Evolutionary conservation across 2,797 vertebrate genomes (phyloP), one percentile per base, ranked within the genome.

Genomic region (Diglossa cyanea): DNA sequence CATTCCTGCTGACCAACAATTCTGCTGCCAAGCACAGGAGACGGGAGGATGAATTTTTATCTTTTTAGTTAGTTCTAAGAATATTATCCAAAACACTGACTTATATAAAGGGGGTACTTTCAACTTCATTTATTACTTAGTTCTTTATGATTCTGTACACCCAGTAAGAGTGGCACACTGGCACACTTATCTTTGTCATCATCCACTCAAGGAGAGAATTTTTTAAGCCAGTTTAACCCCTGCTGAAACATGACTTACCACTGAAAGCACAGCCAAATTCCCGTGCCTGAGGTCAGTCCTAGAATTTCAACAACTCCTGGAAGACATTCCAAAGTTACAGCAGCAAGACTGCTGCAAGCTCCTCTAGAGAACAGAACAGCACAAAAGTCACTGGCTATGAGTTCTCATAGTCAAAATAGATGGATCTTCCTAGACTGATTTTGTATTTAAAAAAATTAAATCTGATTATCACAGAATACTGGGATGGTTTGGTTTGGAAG

Each of bases 1-100:
- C 91, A 74, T 90, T 96, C 92, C 72, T 96, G 92, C 91, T 96
- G 88, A 95, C 91, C 89, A 95, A 95, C 83, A 74, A 26, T 88
- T 95, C 92, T 79, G 44, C 60, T 94, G 95, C 93, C 93, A 93
- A 96, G 83, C 78, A 48, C 79, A 79, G 85, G 39, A 86, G 81
- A 88, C 9, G 2, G 28, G 16, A 84, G 72, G 86, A 92, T 35
- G 82, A 77, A 37, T 73, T 86, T 62, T 84, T 60, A 45, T 28
- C 30, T 50, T 71, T 89, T 91, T 50, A 40, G 80, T 90, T 96
- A 62, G 85, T 96, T 97, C 88, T 88, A 88, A 94, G 85, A 95
- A 75, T 75, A 88, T 92, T 93, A 77, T 81, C 95, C 67, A 75
- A 86, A 94, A 78, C 51, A 82, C 37, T 42, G 71, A 61, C 54